Base-by-base conservation (phyloP, 1,140 invertebrate genomes). In the Lucilia sericata region DNA sequence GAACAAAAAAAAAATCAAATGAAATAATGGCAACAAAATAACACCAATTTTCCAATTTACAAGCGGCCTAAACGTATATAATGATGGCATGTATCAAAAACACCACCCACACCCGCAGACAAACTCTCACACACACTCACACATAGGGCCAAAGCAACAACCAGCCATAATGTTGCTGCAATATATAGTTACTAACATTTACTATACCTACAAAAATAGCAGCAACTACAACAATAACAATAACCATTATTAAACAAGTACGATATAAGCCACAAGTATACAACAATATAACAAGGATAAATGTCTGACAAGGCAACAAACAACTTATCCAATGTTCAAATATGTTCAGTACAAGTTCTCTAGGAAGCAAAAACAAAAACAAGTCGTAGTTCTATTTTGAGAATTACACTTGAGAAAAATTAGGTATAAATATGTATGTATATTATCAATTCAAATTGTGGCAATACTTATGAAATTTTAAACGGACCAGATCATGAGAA, bases 301-400 rank as follows among this genome's bases (percentile, higher is more conserved):
- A 84, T 82, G 84, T 60, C 80, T 65, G 60, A 60, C 80, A 70
- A 84, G 80, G 55, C 78, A 84, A 84, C 84, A 84, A 84, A 84
- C 84, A 84, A 84, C 82, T 84, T 84, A 82, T 55, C 12, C 80
- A 47, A 30, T 55, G 82, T 42, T 82, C 81, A 84, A n/a, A 82
- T 65, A 78, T 65, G 25, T 30, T 30, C 17, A 55, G 12, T 5
- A 55, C 42, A 30, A 30, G 25, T 42, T 42, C 42, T 42, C 42
- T 42, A 42, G 42, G 42, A 42, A 42, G 42, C 42, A 3, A 42
- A 10, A 42, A 36, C 36, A 42, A 42, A 42, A 42, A 42, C 25
- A 30, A 42, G 5, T 2, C 5, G 42, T 42, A 7, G 42, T 42
- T 42, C 10, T 42, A 42, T 42, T 42, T 42, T 42, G 42, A 42